phyloP scores from a whole-genome alignment of 2,888 invertebrate species.

The Phyllotreta striolata region DNA sequence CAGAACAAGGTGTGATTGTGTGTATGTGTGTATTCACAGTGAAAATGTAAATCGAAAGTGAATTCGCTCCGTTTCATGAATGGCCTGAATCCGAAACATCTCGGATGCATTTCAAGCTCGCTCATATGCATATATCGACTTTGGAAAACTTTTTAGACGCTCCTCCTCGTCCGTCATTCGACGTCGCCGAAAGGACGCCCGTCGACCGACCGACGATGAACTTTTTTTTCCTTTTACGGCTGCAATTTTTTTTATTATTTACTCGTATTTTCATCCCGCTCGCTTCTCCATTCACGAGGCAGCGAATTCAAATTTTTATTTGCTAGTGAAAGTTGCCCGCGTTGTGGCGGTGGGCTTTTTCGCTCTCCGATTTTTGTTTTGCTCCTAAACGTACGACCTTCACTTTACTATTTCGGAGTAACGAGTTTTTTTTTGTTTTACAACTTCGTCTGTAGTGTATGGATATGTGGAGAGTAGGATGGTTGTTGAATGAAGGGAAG shows the following conservation, averaged over 20 bases:
- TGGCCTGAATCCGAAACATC: constrained; percentile 30
- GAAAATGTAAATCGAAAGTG: constrained; percentile 45
- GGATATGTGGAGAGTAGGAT: no score
- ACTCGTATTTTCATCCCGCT: constrained; percentile 4
- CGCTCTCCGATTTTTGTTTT: no score
- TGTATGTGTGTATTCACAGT: not conserved
- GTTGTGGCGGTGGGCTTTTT: not conserved
- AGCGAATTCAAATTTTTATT: constrained; percentile 21
- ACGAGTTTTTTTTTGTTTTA: not conserved
- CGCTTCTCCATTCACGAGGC: constrained; percentile 22
- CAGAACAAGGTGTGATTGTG: constrained; percentile 21
- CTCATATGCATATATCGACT: constrained; percentile 35
- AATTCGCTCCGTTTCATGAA: constrained; percentile 45
- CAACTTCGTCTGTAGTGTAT: not conserved
- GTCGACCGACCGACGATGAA: constrained; percentile 20
- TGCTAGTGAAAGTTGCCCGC: constrained; percentile 11
- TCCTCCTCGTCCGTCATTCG: not conserved
- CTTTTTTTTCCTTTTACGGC: constrained; percentile 9
- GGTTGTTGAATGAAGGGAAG: no score
- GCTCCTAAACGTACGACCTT: no score
- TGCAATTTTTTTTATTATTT: constrained; percentile 21
- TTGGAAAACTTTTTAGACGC: constrained; percentile 31
- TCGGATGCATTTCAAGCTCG: constrained; percentile 25
- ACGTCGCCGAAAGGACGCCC: not conserved
- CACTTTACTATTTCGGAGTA: no score